These are phyloP conservation scores for Atrichornis clamosus DNA, from an alignment of 2,113 vertebrate genomes.

Conservation along the genomic window DNA sequence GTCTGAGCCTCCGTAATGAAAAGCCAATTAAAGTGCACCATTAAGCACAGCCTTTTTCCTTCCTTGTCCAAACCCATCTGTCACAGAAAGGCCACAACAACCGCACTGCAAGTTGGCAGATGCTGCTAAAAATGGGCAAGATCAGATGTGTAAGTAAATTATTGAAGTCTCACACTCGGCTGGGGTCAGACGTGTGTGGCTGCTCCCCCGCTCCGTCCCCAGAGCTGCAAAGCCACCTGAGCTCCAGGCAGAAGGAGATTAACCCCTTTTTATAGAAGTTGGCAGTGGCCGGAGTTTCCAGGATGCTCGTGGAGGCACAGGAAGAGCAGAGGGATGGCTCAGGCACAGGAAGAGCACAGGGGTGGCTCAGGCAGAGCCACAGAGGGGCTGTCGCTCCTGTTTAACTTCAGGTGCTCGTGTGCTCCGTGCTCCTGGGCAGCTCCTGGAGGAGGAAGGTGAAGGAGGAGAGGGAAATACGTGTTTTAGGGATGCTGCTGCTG, in stretches of 20 bases:
- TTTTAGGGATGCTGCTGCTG: not conserved
- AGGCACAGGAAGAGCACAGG: not conserved
- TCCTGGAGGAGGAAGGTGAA: not conserved
- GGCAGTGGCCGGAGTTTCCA: not conserved
- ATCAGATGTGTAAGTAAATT: not conserved
- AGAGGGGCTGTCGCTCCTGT: accelerated
- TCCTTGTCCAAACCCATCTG: conserved; percentile 2
- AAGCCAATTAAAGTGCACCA: not conserved
- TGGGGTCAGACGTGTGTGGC: not conserved
- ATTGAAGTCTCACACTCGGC: not conserved
- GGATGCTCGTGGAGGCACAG: accelerated
- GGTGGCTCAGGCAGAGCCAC: not conserved
- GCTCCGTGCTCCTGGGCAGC: accelerated
- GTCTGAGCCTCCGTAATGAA: not conserved
- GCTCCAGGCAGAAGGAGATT: not conserved
- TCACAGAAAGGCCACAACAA: not conserved
- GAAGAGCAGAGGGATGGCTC: not conserved
- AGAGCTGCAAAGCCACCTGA: not conserved
- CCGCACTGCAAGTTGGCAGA: not conserved
- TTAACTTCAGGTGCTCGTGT: accelerated
- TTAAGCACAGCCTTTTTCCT: not conserved
- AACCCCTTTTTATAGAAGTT: not conserved
- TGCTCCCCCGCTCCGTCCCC: not conserved
- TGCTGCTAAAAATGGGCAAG: not conserved
- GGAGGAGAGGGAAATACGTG: not conserved